These are phyloP conservation scores for Parnassius mnemosyne DNA, from an alignment of 2,888 invertebrate species.

Conservation along the genomic window DNA sequence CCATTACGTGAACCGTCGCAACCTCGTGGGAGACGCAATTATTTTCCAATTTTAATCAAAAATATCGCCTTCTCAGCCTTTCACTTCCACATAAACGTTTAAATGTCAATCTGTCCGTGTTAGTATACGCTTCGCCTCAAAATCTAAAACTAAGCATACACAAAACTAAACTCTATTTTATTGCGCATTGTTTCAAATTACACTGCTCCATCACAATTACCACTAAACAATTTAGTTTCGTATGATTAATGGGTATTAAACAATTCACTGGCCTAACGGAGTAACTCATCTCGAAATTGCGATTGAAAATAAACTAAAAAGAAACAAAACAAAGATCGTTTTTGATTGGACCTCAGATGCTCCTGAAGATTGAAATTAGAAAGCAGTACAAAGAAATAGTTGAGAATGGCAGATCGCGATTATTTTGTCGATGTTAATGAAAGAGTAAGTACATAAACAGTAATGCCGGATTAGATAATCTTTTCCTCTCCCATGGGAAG, in stretches of 20 bases:
- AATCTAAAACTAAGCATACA: slow-evolving; percentile 27
- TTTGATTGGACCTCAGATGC: slow-evolving; percentile 26
- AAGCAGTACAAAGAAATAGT: slow-evolving; percentile 62
- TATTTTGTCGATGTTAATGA: slow-evolving; percentile 48
- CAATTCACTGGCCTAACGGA: slow-evolving; percentile 39
- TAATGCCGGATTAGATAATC: slow-evolving; percentile 31
- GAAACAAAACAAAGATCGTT: slow-evolving; percentile 27
- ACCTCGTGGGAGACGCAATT: slow-evolving; percentile 79
- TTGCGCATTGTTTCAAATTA: slow-evolving; percentile 37
- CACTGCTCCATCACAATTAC: slow-evolving; percentile 33
- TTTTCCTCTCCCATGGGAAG: slow-evolving; percentile 38
- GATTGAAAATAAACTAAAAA: slow-evolving; percentile 37
- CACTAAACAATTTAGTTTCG: slow-evolving; percentile 72
- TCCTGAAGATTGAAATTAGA: slow-evolving; percentile 50
- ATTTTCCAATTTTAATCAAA: slow-evolving; percentile 81
- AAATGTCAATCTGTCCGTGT: slow-evolving; percentile 74
- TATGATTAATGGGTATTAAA: slow-evolving; percentile 75
- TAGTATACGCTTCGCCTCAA: slow-evolving; percentile 55
- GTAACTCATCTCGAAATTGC: slow-evolving; percentile 29
- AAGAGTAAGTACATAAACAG: slow-evolving; percentile 35
- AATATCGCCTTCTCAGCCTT: slow-evolving; percentile 74
- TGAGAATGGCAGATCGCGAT: slow-evolving; percentile 64
- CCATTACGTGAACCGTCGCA: slow-evolving; percentile 56
- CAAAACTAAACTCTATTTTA: slow-evolving; percentile 37
- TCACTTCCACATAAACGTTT: slow-evolving; percentile 79